phyloP scores from a whole-genome alignment of 2,888 invertebrate species.

The Metalampra italica region DNA sequence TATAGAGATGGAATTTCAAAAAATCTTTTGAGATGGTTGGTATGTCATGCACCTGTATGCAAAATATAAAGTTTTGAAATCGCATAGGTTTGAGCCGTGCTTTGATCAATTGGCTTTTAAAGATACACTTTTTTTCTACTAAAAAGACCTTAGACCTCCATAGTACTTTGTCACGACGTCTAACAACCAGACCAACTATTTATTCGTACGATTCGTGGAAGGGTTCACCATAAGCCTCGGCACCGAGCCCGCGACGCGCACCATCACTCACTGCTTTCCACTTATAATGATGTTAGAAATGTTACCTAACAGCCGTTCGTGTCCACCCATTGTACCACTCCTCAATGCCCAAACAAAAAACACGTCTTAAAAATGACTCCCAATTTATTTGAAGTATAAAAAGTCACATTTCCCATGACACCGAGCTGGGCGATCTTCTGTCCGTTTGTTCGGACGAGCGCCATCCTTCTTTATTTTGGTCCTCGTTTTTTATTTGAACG shows the following conservation, averaged over 20 bases:
- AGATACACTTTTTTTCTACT: too few relatives aligned
- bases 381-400: conserved; percentile 75
- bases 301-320: conserved; percentile 71
- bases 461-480: conserved; percentile 66
- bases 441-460: conserved; percentile 36
- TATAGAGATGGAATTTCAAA: too few relatives aligned
- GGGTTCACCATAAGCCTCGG: conserved; percentile 25
- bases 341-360: conserved; percentile 63
- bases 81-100: too few relatives aligned
- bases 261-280: conserved; percentile 72
- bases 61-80: too few relatives aligned
- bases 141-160: neutral
- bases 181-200: neutral
- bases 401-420: conserved; percentile 71
- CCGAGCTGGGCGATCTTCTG: conserved; percentile 56
- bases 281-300: conserved; percentile 78
- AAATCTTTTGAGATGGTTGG: too few relatives aligned
- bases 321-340: conserved; percentile 72
- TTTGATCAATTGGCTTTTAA: too few relatives aligned
- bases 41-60: too few relatives aligned
- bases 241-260: conserved; percentile 31
- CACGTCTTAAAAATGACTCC: conserved; percentile 66
- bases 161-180: neutral
- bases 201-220: conserved; percentile 27
- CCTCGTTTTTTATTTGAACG: conserved; percentile 65